Percentiles rank a stretch among this genome's conserved stretches.
phyloP scores from a whole-genome alignment of 2,888 invertebrate species.

The Cantharis flavilabris region DNA sequence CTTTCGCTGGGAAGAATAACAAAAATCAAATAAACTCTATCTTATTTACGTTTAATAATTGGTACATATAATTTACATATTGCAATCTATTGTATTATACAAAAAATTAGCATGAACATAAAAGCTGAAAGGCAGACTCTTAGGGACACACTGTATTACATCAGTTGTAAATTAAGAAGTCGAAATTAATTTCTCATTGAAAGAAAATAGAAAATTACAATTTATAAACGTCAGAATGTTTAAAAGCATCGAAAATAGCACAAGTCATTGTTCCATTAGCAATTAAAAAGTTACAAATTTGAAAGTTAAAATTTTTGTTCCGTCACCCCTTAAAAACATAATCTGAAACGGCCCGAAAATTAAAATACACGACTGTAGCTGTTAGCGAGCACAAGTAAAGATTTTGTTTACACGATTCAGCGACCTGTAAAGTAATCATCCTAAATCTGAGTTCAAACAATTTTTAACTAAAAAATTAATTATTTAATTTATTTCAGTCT shows the following conservation, averaged over 20 bases:
- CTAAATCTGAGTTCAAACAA: neutral
- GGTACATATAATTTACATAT: neutral
- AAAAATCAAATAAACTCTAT: neutral
- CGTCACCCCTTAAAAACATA: conserved; percentile 3
- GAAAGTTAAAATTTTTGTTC: neutral
- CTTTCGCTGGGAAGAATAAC: neutral
- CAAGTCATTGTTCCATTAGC: conserved; percentile 1
- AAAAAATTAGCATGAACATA: neutral
- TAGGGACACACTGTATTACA: neutral
- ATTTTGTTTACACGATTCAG: neutral
- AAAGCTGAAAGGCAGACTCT: neutral
- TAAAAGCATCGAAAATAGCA: conserved; percentile 3
- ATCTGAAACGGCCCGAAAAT: conserved; percentile 2
- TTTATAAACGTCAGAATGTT: neutral
- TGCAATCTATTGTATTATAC: too few species aligned
- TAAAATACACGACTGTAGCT: conserved; percentile 8
- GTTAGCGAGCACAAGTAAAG: conserved; percentile 2
- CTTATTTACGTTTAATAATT: neutral
- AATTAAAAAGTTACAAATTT: conserved; percentile 9
- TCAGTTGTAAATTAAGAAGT: conserved; percentile 1
- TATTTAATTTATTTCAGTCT: neutral
- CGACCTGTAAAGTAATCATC: neutral
- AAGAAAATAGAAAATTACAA: neutral
- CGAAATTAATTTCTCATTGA: conserved; percentile 20
- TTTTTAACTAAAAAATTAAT: neutral